These are phyloP conservation scores for Stegana nigrithorax DNA, from an alignment of 2,888 invertebrate genomes.

Conservation along the genomic window DNA sequence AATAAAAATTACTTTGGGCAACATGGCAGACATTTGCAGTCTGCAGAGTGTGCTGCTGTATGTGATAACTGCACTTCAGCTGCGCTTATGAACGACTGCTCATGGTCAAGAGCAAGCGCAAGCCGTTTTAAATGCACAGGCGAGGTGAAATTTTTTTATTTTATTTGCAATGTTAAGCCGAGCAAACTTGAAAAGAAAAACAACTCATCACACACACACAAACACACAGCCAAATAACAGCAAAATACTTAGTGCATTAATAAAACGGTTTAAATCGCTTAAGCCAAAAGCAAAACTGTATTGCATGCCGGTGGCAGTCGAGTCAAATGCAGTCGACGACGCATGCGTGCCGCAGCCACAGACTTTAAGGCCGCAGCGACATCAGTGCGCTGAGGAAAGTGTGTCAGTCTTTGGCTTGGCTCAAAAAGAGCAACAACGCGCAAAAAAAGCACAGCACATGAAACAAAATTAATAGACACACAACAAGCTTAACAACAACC, in stretches of 20 bases:
- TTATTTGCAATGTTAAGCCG: background rate
- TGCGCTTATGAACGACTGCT: background rate
- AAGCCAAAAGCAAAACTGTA: background rate
- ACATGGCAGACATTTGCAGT: too few relatives aligned
- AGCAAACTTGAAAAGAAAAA: too few relatives aligned
- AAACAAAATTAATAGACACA: constrained; percentile 3
- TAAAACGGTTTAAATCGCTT: background rate
- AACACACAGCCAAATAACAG: too few relatives aligned
- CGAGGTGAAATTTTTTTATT: background rate
- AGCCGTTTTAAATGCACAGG: background rate
- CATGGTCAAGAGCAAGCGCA: background rate
- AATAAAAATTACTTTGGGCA: background rate
- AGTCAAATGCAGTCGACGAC: background rate
- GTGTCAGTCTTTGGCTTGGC: constrained; percentile 8
- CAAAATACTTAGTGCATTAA: too few relatives aligned
- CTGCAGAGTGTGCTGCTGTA: too few relatives aligned
- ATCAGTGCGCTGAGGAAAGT: constrained; percentile 3
- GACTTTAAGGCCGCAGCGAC: background rate
- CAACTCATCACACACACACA: too few relatives aligned
- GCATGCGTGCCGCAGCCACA: background rate
- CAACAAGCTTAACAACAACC: too few relatives aligned
- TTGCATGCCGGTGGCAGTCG: background rate
- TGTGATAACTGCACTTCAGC: background rate
- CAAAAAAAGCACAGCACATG: background rate
- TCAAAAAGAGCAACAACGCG: constrained; percentile 2